phyloP scores from a whole-genome alignment of 2,888 invertebrate genomes.

The Ectemnius continuus region DNA sequence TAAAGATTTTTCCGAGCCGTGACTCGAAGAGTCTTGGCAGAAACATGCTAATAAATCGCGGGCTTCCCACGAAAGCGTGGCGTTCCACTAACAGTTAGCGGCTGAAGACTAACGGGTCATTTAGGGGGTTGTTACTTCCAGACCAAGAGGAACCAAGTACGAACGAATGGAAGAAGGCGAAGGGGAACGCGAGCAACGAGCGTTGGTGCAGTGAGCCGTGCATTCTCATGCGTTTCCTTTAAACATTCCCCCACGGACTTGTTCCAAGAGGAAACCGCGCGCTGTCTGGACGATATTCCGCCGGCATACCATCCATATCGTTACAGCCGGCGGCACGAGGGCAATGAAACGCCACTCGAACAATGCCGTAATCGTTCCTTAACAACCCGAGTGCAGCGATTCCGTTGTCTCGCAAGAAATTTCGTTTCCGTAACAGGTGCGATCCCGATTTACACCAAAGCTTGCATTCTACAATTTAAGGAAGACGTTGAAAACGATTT shows the following conservation, averaged over 20 bases:
- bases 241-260: conserved; percentile 36
- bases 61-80: neutral
- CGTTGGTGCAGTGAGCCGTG: conserved; percentile 48
- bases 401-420: no score
- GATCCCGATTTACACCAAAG: no score
- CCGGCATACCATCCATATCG: conserved; percentile 23
- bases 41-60: no score
- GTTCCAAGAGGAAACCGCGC: conserved; percentile 34
- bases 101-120: conserved; percentile 58
- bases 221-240: conserved; percentile 43
- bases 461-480: no score
- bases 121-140: conserved; percentile 67
- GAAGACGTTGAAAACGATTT: neutral
- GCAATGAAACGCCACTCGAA: conserved; percentile 2
- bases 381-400: neutral
- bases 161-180: conserved; percentile 39
- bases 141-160: conserved; percentile 47
- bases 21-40: no score
- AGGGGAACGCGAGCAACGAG: conserved; percentile 40
- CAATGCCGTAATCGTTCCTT: neutral
- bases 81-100: conserved; percentile 17
- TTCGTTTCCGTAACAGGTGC: no score
- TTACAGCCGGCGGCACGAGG: conserved; percentile 17
- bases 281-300: conserved; percentile 35
- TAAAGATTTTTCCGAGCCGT: no score